phyloP scores from a whole-genome alignment of 2,797 vertebrate species.

The Spheniscus humboldti region DNA sequence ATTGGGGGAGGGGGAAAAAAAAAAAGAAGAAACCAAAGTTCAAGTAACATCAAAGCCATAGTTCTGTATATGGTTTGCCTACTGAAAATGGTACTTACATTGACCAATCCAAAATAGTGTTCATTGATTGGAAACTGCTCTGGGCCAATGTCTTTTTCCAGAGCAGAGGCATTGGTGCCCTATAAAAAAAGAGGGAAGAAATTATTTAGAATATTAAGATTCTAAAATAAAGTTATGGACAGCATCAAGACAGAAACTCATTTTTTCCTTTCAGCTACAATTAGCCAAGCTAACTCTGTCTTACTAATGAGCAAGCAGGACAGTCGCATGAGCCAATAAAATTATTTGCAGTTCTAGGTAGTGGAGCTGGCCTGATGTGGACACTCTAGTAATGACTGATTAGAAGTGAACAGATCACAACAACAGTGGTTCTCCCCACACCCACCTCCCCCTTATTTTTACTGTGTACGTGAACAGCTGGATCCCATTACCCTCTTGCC shows the following conservation, averaged over 20 bases:
- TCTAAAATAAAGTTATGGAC: not conserved
- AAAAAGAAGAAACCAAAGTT: not conserved
- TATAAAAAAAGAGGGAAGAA: not conserved
- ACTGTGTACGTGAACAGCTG: not conserved
- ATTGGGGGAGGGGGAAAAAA: not conserved
- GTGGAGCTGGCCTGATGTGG: not conserved
- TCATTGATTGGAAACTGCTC: slow-evolving; percentile 86
- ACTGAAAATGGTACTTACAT: slow-evolving; percentile 69
- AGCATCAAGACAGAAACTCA: not conserved
- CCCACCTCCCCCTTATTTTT: not conserved
- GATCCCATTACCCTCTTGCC: not conserved
- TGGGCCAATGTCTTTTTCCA: slow-evolving; percentile 86
- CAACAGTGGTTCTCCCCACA: not conserved
- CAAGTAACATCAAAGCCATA: not conserved
- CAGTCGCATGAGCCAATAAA: not conserved
- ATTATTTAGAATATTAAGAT: not conserved
- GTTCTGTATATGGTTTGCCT: not conserved
- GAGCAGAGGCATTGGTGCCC: slow-evolving; percentile 87
- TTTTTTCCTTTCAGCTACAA: not conserved
- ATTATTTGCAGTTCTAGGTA: not conserved
- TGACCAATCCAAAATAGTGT: slow-evolving; percentile 84
- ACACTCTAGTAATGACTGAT: not conserved
- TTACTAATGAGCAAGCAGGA: not conserved
- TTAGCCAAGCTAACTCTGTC: not conserved
- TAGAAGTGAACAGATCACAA: not conserved